Base-by-base conservation (phyloP, 2,113 vertebrate species). In the zebrafish (Danio rerio) region DNA sequence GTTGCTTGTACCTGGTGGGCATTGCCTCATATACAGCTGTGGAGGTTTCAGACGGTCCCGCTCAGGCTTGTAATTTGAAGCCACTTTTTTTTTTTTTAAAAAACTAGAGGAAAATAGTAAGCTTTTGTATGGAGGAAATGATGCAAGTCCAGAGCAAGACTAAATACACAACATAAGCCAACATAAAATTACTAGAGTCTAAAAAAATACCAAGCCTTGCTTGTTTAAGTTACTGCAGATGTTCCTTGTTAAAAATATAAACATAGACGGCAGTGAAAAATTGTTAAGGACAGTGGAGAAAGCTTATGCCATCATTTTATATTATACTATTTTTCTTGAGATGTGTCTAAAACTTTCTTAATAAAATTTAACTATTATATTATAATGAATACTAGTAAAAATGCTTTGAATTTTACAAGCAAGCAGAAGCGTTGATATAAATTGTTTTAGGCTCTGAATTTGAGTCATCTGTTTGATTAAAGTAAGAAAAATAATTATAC, bases 141-240 rank as follows among this genome's bases (percentile, higher is more conserved):
- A 82, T 75, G 61, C 71, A 82, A 82, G 61, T 66, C 58, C 9
- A n/a, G 9, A 49, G 72, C 72, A 82, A 82, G 62, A 9, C 71
- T 72, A 63, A 61, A 76, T 58, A 21, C 42, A 49, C 40, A 82
- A 16, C 5, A 21, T 11, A 62, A 10, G n/a, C 73, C 43, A 6
- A 53, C 20, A 40, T 31, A 21, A 12, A 50, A 40, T 16, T n/a
- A 58, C 15, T 13, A 9, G 7, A 62, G 42, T 31, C 47, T 76
- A 9, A n/a, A 65, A 66, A 5, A 52, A 65, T 53, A 18, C 5
- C 15, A 40, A 12, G 50, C 43, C 15, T 12, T 21, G 20, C 5
- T 80, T 15, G 20, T 74, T 13, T 31, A 40, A 18, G 21, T 16
- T 7, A 52, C 31, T 31, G 31, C 31, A 56, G 18, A 20, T 63